Evolutionary conservation across 2,888 invertebrate genomes (phyloP), one percentile per base, ranked within the genome.

Genomic region (Apamea crenata): DNA sequence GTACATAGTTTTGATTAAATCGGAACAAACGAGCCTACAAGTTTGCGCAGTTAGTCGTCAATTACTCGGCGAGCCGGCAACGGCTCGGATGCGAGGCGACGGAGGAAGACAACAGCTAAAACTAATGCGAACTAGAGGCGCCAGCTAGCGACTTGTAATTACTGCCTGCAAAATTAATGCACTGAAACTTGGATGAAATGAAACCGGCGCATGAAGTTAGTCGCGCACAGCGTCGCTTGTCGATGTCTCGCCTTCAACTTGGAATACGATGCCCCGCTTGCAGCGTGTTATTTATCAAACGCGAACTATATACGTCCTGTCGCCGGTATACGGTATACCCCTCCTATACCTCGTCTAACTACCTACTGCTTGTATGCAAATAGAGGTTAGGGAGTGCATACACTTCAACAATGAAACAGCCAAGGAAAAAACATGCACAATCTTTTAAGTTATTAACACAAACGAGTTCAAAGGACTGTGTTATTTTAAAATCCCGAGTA

Each of bases 151-250:
- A 95, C 96, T 95, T 95, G 96, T 96, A 96, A 96, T 96, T 96
- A 96, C 96, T 93, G 94, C 94, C 91, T 96, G 96, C 95, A 96
- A 96, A 96, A 96, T 96, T 96, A 96, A 96, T 96, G 96, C 95
- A 95, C 94, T 93, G 94, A 95, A 95, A 96, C 96, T 95, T 94
- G 95, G 93, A 94, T 94, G 95, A 95, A 96, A 96, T 96, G 95
- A 96, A 96, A 95, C 95, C 95, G 91, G 95, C 93, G 94, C 94
- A 93, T 93, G 92, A 95, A 96, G 93, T 96, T 95, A 90, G 91
- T 91, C 91, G 89, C 71, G 85, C 83, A 91, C 89, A 90, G 88
- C 86, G 80, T 85, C 79, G 87, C 87, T 88, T 85, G 91, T 91
- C 91, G 92, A 92, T 91, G 92, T 92, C 91, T 93, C 88, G 87